Conservation (phyloP, 2,888 invertebrate genomes). For the Xylophagus ater region DNA sequence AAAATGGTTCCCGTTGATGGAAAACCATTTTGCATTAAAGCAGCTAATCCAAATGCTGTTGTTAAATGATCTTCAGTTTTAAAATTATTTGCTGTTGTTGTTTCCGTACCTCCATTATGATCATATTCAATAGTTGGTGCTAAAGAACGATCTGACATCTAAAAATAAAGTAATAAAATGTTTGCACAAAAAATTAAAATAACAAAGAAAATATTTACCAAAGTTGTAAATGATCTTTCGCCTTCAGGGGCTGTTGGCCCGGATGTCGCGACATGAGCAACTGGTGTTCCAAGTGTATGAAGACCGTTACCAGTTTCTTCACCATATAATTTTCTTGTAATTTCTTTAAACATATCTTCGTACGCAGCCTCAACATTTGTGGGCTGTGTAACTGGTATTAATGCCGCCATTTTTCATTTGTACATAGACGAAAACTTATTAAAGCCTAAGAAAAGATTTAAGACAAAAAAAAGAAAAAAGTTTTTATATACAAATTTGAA, state of each 20-base stretch:
- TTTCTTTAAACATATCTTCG: slow-evolving; percentile 63
- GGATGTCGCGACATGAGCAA: slow-evolving; percentile 39
- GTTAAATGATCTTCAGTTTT: slow-evolving; percentile 62
- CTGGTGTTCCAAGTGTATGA: slow-evolving; percentile 39
- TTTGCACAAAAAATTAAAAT: slow-evolving; percentile 8
- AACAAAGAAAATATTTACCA: slow-evolving; percentile 26
- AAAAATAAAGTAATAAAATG: slow-evolving; percentile 26
- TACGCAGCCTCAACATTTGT: slow-evolving; percentile 41
- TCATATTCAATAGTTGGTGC: slow-evolving; percentile 40
- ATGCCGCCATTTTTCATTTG: slow-evolving; percentile 35
- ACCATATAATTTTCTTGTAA: slow-evolving; percentile 81
- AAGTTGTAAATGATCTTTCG: slow-evolving; percentile 39
- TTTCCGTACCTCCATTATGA: slow-evolving; percentile 27
- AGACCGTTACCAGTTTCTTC: slow-evolving; percentile 53
- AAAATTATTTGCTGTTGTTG: slow-evolving; percentile 35
- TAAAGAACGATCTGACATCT: slow-evolving; percentile 37
- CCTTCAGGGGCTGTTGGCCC: slow-evolving; percentile 40
- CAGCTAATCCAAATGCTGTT: slow-evolving; percentile 61
- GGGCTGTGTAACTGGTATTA: slow-evolving; percentile 35
- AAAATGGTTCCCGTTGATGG: slow-evolving; percentile 51
- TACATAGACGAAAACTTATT: not conserved
- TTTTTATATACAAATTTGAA: too few relatives aligned
- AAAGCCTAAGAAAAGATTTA: too few relatives aligned
- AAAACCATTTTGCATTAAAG: slow-evolving; percentile 64
- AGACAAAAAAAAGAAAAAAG: too few relatives aligned